phyloP scores from a whole-genome alignment of 1,140 invertebrate genomes.

The Anastrepha ludens region DNA sequence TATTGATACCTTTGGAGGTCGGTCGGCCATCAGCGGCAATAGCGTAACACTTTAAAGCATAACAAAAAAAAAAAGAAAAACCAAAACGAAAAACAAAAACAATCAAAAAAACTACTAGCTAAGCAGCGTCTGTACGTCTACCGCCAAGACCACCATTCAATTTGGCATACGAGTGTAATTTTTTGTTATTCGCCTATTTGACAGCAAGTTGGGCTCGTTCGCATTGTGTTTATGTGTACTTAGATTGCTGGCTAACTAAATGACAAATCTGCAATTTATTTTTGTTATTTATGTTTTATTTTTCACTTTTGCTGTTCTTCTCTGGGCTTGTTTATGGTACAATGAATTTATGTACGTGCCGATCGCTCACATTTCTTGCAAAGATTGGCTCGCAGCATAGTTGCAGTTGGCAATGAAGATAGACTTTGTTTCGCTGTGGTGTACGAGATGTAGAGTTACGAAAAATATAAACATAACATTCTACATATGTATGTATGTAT shows the following conservation, averaged over 20 bases:
- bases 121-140: not conserved
- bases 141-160: not conserved
- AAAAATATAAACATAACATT: not conserved
- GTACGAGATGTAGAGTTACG: not conserved
- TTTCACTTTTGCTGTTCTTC: not conserved
- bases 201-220: conserved; percentile 16
- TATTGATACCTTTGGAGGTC: conserved; percentile 43
- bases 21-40: not conserved
- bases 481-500: not conserved
- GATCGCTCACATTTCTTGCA: not conserved
- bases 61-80: too few species aligned
- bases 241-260: not conserved
- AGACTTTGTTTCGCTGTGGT: not conserved
- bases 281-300: not conserved
- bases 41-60: not conserved
- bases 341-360: not conserved
- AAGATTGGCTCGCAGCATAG: not conserved
- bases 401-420: not conserved
- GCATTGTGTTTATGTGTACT: too few species aligned
- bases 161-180: not conserved
- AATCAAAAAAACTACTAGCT: not conserved
- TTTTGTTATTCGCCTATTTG: conserved; percentile 4
- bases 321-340: not conserved
- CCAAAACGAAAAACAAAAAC: not conserved
- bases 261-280: not conserved